Evolutionary conservation across 2,113 vertebrate genomes (phyloP).

Genomic region (Poeciliopsis occidentalis): DNA sequence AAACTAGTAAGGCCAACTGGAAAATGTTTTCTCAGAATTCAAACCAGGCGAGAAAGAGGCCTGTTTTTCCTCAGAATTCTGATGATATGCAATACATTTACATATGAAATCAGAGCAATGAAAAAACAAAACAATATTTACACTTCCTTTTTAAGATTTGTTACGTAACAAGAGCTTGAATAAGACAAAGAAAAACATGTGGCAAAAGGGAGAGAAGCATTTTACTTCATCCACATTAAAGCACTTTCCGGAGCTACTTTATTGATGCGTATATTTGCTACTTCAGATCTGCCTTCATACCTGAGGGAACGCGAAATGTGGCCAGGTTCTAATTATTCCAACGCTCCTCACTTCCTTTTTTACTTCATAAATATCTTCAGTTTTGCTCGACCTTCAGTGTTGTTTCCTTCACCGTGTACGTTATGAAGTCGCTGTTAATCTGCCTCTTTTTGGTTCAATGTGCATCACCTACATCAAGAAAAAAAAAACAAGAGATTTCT

Average conservation of each 20-base stretch:
- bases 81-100: constrained; percentile 67
- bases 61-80: constrained; percentile 41
- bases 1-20: constrained; percentile 67
- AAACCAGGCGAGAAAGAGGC: constrained; percentile 42
- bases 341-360: constrained; percentile 4
- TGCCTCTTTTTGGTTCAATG: constrained; percentile 58
- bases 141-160: constrained; percentile 62
- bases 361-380: constrained; percentile 64
- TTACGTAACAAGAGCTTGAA: constrained; percentile 54
- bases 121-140: constrained; percentile 72
- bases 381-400: constrained; percentile 26
- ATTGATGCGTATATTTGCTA: constrained; percentile 57
- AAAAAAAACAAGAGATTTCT: constrained; percentile 26
- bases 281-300: constrained; percentile 23
- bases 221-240: constrained; percentile 53
- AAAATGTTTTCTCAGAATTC: constrained; percentile 41
- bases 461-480: constrained; percentile 26
- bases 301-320: constrained; percentile 14
- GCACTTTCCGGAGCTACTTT: constrained; percentile 66
- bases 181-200: constrained; percentile 24
- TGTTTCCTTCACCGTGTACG: constrained; percentile 24
- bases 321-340: constrained; percentile 18
- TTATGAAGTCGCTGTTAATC: constrained; percentile 18
- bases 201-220: constrained; percentile 50
- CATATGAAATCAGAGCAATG: constrained; percentile 62